Percentiles rank a stretch among this genome's conserved stretches.
These are phyloP conservation scores for Leuciscus idus DNA, from an alignment of 2,113 vertebrate species.

Conservation along the genomic window DNA sequence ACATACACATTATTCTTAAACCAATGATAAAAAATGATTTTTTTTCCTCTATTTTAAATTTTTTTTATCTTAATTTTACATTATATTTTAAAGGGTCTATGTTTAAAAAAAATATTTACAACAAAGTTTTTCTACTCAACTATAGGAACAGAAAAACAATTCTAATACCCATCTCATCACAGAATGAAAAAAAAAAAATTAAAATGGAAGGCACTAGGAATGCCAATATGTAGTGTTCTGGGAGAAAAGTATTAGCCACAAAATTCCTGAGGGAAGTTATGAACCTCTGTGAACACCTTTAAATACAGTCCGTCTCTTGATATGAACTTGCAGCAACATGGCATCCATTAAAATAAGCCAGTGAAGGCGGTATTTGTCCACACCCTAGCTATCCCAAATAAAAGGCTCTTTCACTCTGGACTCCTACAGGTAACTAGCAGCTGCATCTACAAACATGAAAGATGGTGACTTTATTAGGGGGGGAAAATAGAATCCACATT, in stretches of 20 bases:
- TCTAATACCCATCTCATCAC: background rate
- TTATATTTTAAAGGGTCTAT: background rate
- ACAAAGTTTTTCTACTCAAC: background rate
- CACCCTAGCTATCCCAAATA: constrained; percentile 47
- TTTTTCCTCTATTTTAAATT: background rate
- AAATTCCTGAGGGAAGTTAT: constrained; percentile 11
- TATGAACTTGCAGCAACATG: constrained; percentile 28
- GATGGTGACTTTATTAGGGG: constrained; percentile 17
- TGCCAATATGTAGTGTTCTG: constrained; percentile 5
- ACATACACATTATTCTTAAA: background rate
- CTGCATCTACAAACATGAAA: constrained; percentile 28
- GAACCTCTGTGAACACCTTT: constrained; percentile 32
- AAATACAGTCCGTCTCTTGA: constrained; percentile 32
- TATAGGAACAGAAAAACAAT: background rate
- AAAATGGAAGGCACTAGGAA: background rate
- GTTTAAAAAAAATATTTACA: background rate
- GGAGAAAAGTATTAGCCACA: background rate
- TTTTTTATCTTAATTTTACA: background rate
- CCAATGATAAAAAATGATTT: background rate
- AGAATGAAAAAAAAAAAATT: background rate
- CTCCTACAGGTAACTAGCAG: constrained; percentile 42
- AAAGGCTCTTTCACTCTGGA: constrained; percentile 46
- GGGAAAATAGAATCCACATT: constrained; percentile 32
- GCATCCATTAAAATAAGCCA: constrained; percentile 40
- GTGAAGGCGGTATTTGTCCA: constrained; percentile 43